Percentiles rank a stretch among this genome's conserved stretches.
Conservation (phyloP, 2,888 invertebrate genomes). For the Dione juno region DNA sequence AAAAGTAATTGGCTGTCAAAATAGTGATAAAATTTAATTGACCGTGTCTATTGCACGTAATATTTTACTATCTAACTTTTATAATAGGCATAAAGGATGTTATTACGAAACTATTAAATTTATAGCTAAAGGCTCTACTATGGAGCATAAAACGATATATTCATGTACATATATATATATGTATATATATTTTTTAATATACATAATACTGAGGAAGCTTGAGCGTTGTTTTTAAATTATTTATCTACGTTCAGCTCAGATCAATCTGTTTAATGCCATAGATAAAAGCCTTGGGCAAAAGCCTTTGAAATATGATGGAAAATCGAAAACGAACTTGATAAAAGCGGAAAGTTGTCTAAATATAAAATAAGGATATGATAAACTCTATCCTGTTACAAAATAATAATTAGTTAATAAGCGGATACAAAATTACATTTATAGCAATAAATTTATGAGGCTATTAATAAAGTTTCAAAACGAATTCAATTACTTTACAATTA, state of each 20-base stretch:
- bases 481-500: too few species aligned
- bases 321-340: background rate
- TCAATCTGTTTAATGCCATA: background rate
- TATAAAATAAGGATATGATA: background rate
- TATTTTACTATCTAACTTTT: slow-evolving; percentile 1
- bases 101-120: slow-evolving; percentile 2
- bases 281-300: background rate
- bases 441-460: too few species aligned
- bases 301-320: background rate
- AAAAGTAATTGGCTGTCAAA: background rate
- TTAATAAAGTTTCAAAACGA: too few species aligned
- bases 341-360: background rate
- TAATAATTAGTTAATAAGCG: too few species aligned
- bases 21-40: slow-evolving; percentile 6
- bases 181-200: too few species aligned
- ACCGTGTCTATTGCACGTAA: background rate
- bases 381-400: background rate
- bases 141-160: background rate
- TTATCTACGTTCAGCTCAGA: background rate
- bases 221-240: background rate
- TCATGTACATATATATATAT: background rate
- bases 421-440: too few species aligned
- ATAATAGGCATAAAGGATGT: background rate
- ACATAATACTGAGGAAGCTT: background rate
- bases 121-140: background rate